phyloP scores from a whole-genome alignment of 2,888 invertebrate species.

The Aelia acuminata region DNA sequence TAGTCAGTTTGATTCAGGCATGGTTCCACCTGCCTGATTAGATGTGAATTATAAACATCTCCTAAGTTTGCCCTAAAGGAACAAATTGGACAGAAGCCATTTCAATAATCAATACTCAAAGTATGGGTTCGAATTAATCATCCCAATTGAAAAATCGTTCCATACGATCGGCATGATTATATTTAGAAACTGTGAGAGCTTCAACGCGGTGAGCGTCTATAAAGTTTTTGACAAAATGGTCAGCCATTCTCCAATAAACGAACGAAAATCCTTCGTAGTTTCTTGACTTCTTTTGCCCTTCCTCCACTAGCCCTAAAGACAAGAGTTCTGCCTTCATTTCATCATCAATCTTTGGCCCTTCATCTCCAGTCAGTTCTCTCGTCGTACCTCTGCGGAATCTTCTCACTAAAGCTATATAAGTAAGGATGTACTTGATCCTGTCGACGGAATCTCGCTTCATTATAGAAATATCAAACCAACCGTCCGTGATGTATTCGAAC shows the following conservation, averaged over 20 bases:
- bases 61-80: too few species aligned
- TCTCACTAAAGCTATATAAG: background rate
- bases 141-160: background rate
- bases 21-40: too few species aligned
- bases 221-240: constrained; percentile 10
- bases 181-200: background rate
- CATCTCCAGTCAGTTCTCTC: background rate
- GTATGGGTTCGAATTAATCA: too few species aligned
- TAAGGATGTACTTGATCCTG: background rate
- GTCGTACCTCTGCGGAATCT: background rate
- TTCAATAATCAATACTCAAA: too few species aligned
- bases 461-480: background rate
- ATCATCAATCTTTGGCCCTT: background rate
- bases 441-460: too few species aligned
- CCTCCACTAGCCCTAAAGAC: background rate
- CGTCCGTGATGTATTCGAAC: background rate
- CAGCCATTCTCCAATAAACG: constrained; percentile 15
- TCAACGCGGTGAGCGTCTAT: background rate
- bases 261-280: background rate
- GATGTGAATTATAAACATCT: too few species aligned
- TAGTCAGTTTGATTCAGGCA: too few species aligned
- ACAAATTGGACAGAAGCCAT: too few species aligned
- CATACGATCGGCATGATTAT: background rate
- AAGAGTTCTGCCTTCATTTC: background rate
- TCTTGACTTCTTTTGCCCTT: background rate